A percentile compares a stretch with the other conserved stretches of the same genome.
Conservation (phyloP, 2,888 invertebrate genomes). For the Sinopyrophorus schimmeli region DNA sequence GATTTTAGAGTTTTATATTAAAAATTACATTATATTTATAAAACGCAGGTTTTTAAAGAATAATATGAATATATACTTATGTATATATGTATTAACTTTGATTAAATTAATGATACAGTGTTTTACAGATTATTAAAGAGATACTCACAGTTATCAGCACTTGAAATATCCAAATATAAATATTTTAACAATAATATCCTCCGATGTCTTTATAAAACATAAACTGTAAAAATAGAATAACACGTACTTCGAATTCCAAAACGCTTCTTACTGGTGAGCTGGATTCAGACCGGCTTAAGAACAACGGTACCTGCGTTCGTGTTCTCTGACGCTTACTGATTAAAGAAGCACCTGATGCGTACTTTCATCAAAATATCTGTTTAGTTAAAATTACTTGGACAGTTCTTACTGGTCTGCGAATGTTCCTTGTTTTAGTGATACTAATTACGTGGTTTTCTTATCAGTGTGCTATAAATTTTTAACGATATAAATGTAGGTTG, state of each 20-base stretch:
- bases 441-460: constrained; percentile 15
- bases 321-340: constrained; percentile 28
- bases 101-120: too few relatives aligned
- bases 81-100: too few relatives aligned
- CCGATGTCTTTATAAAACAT: neutral
- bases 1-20: too few relatives aligned
- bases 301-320: constrained; percentile 23
- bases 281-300: constrained; percentile 5
- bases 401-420: constrained; percentile 29
- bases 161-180: too few relatives aligned
- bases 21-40: too few relatives aligned
- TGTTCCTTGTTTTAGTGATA: constrained; percentile 9
- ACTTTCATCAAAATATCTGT: constrained; percentile 19
- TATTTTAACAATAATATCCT: too few relatives aligned
- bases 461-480: constrained; percentile 7
- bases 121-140: too few relatives aligned
- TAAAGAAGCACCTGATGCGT: constrained; percentile 25
- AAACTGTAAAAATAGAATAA: neutral
- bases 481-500: too few relatives aligned
- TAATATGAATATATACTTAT: too few relatives aligned
- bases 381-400: constrained; percentile 28
- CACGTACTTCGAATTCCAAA: constrained; percentile 10
- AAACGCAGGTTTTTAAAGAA: too few relatives aligned
- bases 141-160: too few relatives aligned
- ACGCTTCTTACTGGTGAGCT: neutral